Evolutionary conservation across 92 coral and sea anemone genomes (phyloP), one percentile per base, ranked within the genome.

Genomic region (Siderastrea radians): DNA sequence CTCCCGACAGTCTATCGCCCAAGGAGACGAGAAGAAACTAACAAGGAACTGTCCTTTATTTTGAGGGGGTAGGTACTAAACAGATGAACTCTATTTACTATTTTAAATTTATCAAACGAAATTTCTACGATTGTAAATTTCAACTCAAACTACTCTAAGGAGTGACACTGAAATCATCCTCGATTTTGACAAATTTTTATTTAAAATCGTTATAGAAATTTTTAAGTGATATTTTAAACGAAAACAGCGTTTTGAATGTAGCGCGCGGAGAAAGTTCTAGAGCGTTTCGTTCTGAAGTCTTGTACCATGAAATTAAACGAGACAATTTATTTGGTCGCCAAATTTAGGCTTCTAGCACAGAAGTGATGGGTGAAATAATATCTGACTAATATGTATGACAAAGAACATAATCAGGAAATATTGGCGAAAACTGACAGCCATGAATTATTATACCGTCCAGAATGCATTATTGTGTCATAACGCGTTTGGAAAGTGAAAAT

Each of bases 11-110:
- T 19, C 45, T 66, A 55, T 10, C 85, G 85, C 43, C 19, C 65
- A 59, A 78, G 62, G 68, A 68, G 71, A 68, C 67, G 71, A 46
- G 85, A 17, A 48, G 74, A 59, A 81, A 65, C 72, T 63, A 81
- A 74, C 45, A 81, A 88, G 47, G 79, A 72, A 49, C 64, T 88
- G 10, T 88, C 91, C 13, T 88, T 88, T 45, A 74, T 88, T 55
- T 66, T 88, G 11, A 81, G 91, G 58, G 91, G 91, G 91, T 88
- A 81, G 59, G 91, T 69, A 66, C 53, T 53, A 71, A 49, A 60
- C 62, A 43, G 78, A 48, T 86, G 65, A 68, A 63, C 75, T 52
- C 8, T 12, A 44, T 69, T 52, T 68, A 14, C 38, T 2, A 16
- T 68, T 43, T 1, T 26, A 49, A 48, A 2, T 12, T 47, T 19